phyloP scores from a whole-genome alignment of 2,797 vertebrate species.

The Siniperca undulata region DNA sequence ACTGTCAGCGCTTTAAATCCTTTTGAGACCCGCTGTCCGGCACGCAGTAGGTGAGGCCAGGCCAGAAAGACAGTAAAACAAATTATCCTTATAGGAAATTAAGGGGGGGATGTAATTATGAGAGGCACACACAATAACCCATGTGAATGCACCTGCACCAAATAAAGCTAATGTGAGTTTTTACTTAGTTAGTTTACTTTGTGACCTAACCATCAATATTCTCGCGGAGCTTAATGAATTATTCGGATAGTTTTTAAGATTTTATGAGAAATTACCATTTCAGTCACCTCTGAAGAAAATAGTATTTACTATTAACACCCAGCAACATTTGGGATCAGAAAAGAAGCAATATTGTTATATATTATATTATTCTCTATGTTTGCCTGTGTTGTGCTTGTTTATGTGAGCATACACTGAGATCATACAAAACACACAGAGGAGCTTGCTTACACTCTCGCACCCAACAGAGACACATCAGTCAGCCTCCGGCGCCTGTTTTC shows the following conservation, averaged over 20 bases:
- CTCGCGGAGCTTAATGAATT: background rate
- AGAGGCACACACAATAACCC: conserved; percentile 1
- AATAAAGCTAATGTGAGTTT: background rate
- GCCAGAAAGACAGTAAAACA: conserved; percentile 18
- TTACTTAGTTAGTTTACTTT: background rate
- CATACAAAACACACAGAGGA: background rate
- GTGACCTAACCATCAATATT: background rate
- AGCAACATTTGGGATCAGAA: background rate
- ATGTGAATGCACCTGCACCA: conserved; percentile 1
- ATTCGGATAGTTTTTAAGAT: background rate
- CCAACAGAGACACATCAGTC: conserved; percentile 39
- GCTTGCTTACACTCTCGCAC: conserved; percentile 23
- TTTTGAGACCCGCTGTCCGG: conserved; percentile 43
- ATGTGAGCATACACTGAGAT: conserved; percentile 4
- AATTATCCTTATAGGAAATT: conserved; percentile 58
- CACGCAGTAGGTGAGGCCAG: conserved; percentile 18
- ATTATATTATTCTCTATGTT: background rate
- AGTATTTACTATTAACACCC: background rate
- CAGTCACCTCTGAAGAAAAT: background rate
- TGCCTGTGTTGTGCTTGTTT: background rate
- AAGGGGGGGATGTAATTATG: conserved; percentile 40
- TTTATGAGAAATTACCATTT: background rate
- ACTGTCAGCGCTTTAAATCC: conserved; percentile 70
- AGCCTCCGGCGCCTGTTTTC: conserved; percentile 43
- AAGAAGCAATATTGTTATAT: background rate